Base-by-base conservation (phyloP, 1,140 invertebrate genomes). In the Sarcophaga peregrina region DNA sequence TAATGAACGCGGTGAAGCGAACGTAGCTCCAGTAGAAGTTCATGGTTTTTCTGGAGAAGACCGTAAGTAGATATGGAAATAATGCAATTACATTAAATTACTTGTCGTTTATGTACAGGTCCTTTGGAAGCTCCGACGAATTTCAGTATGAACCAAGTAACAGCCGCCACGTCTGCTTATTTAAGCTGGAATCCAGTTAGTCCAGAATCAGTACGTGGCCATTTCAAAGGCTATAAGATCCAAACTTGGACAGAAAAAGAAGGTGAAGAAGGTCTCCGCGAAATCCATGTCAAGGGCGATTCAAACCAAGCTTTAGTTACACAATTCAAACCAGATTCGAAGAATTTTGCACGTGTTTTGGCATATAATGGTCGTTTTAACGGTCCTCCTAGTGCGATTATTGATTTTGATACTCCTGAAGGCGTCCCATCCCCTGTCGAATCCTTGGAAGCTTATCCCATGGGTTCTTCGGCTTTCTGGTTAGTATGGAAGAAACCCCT, bases 1-100 rank as follows among this genome's bases (percentile, higher is more conserved):
- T 62, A 99, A 99, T 91, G 94, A 95, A 82, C 93, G 93, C 82
- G 98, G 98, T 25, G 95, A 97, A 88, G 96, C 97, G 3, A 95
- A 96, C 89, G 94, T 96, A 6, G 93, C 94, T 0, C 95, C 97
- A 0, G 92, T 94, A 25, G 96, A 97, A 91, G 93, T 97, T 1
- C 93, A 94, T 82, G 98, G 98, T 10, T 98, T 95, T 91, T 99
- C 98, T 0, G 98, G 98, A 75, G 98, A 99, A 92, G 97, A 98
- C 92, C 93, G 94, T 92, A 90, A 89, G 89, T 90, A 82, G 0
- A 46, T 4, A 20, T 37, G 2, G 4, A 52, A 6, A 54, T n/a
- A 80, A 25, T 80, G 17, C 7, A 17, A 78, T 78, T 50, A 15
- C 4, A 10, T 72, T 62, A 0, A 62, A 62, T 62, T 8, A 20